These are phyloP conservation scores for Cervus canadensis DNA, from an alignment of 2,113 vertebrate genomes.

Conservation along the genomic window DNA sequence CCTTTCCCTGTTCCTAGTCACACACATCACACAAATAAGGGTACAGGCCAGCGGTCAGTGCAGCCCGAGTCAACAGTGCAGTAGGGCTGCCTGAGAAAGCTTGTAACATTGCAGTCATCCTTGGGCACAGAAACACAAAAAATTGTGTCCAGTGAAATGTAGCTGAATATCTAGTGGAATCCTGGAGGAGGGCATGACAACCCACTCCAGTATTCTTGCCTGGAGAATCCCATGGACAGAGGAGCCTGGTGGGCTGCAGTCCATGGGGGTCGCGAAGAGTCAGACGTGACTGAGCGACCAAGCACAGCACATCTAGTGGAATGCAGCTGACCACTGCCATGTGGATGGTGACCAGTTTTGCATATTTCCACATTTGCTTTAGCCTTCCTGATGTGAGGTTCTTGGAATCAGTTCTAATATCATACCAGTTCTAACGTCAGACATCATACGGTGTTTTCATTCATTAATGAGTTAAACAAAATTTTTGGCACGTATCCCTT, in stretches of 20 bases:
- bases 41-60: neutral
- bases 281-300: neutral
- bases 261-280: neutral
- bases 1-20: neutral
- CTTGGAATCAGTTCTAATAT: no score
- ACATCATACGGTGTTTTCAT: rapidly evolving
- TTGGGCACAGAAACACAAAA: neutral
- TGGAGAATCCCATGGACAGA: neutral
- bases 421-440: neutral
- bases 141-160: neutral
- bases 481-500: neutral
- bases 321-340: rapidly evolving
- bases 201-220: neutral
- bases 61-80: neutral
- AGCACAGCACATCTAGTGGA: neutral
- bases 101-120: no score
- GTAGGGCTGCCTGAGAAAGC: neutral
- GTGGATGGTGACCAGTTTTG: no score
- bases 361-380: rapidly evolving
- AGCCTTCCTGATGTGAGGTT: neutral
- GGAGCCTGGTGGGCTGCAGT: neutral
- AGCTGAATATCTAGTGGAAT: neutral
- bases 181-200: neutral
- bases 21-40: neutral
- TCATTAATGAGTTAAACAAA: neutral